These are phyloP conservation scores for Pediacus dermestoides DNA, from an alignment of 2,888 invertebrate genomes.

Conservation along the genomic window DNA sequence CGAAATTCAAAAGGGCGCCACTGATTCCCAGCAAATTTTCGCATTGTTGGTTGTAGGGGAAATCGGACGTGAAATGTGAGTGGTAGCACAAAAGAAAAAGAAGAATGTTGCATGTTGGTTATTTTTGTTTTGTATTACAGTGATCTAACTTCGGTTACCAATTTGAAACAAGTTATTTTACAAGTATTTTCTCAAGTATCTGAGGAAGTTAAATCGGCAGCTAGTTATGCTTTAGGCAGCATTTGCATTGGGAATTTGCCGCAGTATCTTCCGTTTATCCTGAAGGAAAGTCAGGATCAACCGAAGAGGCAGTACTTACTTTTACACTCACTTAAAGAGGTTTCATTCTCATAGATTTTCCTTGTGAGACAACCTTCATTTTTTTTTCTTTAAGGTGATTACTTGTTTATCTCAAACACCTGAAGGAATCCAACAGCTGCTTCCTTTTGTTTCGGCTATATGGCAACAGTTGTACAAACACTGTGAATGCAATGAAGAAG, in stretches of 20 bases:
- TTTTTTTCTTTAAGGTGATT: conserved; percentile 62
- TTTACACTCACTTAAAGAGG: conserved; percentile 96
- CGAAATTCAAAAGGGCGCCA: conserved; percentile 67
- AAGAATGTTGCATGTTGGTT: too few relatives aligned
- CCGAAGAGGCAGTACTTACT: conserved; percentile 94
- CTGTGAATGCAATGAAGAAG: conserved; percentile 96
- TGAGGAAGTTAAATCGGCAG: conserved; percentile 97
- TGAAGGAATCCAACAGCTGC: conserved; percentile 69
- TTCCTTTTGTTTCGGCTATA: conserved; percentile 81
- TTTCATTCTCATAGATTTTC: conserved; percentile 41
- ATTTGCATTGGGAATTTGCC: conserved; percentile 94
- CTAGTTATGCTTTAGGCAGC: conserved; percentile 94
- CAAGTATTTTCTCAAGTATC: conserved; percentile 86
- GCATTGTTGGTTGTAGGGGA: conserved; percentile 93
- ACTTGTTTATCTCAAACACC: conserved; percentile 75
- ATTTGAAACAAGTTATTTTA: conserved; percentile 74
- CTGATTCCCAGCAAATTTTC: conserved; percentile 85
- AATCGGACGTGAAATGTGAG: conserved; percentile 90
- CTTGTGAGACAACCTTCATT: too few relatives aligned
- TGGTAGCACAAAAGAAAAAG: too few relatives aligned
- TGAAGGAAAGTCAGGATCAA: conserved; percentile 89
- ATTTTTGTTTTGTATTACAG: too few relatives aligned
- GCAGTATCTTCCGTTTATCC: conserved; percentile 89
- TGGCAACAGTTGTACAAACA: conserved; percentile 92
- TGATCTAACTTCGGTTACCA: conserved; percentile 73